Base-by-base conservation (phyloP, 2,113 vertebrate genomes). In the Madoqua kirkii region DNA sequence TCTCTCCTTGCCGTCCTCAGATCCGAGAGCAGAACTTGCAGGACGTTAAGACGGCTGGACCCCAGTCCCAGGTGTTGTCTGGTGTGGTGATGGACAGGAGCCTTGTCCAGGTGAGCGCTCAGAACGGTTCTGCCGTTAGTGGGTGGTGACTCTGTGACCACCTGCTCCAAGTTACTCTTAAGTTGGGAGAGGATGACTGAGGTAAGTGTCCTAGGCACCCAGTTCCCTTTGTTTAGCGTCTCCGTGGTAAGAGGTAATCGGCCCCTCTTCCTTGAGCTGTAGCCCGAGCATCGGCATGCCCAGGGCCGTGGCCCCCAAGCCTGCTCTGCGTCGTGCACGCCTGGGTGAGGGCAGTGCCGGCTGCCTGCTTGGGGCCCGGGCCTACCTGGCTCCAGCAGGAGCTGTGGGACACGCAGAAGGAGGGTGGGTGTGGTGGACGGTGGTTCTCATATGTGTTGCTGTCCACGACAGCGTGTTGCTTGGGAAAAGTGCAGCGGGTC, bases 11-110 rank as follows among this genome's bases (percentile, higher is more conserved):
- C 97, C 0, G 1, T 82, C 98, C 95, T 78, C 98, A 99, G 99
- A 99, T 99, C 97, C 99, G 99, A 87, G 99, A 99, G 98, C 99
- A 99, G 98, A 99, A 99, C 97, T 98, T 99, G 88, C 99, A 99
- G 97, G 99, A 99, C 97, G 99, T 99, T 96, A 99, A 99, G 98
- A 99, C 99, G 0, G 99, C 99, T 0, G 99, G 99, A 4, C 99
- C 99, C 81, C 99, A 99, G 98, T 99, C 99, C 50, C 99, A 99
- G 98, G 99, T 99, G 97, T 98, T 99, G 97, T 99, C 99, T 89
- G 99, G 99, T 87, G 98, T 98, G 6, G 98, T 99, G 79, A 98
- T 99, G 98, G 99, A 99, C 95, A 99, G 99, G 82, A 99, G 99
- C 97, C 99, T 99, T 12, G 98, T 99, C 96, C 99, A 99, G 99